These are phyloP conservation scores for Drosophila demipolita DNA, from an alignment of 2,888 invertebrate species.

Conservation along the genomic window DNA sequence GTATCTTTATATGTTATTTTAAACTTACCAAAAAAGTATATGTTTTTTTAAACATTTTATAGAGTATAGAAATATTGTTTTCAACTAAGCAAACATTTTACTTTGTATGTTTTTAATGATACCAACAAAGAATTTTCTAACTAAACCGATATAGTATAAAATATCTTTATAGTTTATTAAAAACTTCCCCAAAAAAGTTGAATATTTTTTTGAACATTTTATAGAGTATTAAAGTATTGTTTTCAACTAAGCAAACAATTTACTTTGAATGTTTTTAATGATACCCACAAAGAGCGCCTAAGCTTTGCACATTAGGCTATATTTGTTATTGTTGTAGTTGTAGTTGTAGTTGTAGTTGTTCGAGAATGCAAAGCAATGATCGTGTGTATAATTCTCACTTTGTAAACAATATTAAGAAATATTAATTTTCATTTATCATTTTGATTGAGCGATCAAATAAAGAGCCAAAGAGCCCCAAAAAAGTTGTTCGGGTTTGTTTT, in stretches of 20 bases:
- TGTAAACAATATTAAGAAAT: constrained; percentile 84
- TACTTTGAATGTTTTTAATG: constrained; percentile 36
- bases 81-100: fast-evolving
- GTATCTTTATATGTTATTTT: no score
- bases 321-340: constrained; percentile 39
- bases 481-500: constrained; percentile 60
- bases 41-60: neutral
- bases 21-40: no score
- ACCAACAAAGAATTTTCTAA: constrained; percentile 4
- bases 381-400: constrained; percentile 83
- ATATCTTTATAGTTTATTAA: no score
- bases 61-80: constrained; percentile 17
- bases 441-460: constrained; percentile 84
- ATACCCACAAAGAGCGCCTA: constrained; percentile 47
- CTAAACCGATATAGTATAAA: no score
- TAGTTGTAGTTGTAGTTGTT: constrained; percentile 2
- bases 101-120: constrained; percentile 41
- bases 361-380: constrained; percentile 54
- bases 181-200: no score
- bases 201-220: neutral
- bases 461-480: constrained; percentile 42
- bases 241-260: fast-evolving
- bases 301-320: constrained; percentile 66
- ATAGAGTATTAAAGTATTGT: constrained; percentile 18
- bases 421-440: constrained; percentile 84